Conservation (phyloP, 2,113 vertebrate species). For the Albula goreensis region DNA sequence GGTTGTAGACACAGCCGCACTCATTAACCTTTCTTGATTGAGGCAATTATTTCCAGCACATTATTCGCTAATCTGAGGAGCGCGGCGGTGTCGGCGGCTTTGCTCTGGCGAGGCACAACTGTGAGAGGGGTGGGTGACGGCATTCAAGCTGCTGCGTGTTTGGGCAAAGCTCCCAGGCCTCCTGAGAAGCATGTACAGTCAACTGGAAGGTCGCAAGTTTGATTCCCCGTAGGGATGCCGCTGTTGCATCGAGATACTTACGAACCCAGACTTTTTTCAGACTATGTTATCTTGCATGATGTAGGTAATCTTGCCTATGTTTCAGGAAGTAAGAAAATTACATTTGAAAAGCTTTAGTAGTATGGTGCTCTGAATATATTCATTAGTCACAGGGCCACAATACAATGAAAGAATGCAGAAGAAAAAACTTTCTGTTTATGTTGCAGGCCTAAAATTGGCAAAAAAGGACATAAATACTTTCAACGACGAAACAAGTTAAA, state of each 20-base stretch:
- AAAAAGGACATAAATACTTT: too few species aligned
- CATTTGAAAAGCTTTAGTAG: neutral
- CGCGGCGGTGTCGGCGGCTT: conserved; percentile 44
- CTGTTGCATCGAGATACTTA: neutral
- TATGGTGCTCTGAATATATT: neutral
- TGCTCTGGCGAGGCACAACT: conserved; percentile 27
- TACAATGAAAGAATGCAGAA: too few species aligned
- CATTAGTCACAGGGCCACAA: neutral
- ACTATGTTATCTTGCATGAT: too few species aligned
- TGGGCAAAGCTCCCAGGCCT: neutral
- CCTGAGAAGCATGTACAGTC: neutral
- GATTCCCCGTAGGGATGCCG: neutral
- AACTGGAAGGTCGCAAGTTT: neutral
- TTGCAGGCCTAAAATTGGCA: too few species aligned
- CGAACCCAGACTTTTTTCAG: neutral
- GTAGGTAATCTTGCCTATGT: neutral
- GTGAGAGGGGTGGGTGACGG: neutral
- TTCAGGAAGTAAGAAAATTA: neutral
- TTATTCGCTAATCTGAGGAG: conserved; percentile 64
- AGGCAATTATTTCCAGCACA: conserved; percentile 75
- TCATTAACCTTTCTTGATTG: conserved; percentile 79
- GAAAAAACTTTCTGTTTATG: too few species aligned
- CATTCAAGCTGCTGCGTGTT: neutral
- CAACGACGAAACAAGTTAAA: too few species aligned
- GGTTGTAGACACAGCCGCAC: conserved; percentile 51